Evolutionary conservation across 2,113 vertebrate genomes (phyloP).

Genomic region (Stictonetta naevosa): DNA sequence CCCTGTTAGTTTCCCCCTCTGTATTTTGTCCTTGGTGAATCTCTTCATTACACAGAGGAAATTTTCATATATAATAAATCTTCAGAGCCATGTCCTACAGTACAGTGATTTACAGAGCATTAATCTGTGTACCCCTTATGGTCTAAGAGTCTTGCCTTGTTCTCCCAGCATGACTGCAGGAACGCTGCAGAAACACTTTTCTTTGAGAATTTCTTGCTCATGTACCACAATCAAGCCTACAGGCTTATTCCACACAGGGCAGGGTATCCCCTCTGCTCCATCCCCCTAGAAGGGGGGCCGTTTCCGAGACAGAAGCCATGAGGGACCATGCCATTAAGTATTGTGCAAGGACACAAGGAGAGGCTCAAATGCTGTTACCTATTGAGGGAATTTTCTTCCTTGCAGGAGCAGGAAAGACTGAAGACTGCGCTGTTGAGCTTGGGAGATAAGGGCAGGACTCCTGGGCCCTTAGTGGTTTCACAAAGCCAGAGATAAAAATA

Average conservation of each 20-base stretch:
- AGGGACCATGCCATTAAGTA: neutral
- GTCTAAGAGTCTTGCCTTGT: neutral
- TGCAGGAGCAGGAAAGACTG: neutral
- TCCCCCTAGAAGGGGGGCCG: neutral
- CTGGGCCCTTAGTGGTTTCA: neutral
- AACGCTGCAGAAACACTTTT: neutral
- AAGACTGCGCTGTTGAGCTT: neutral
- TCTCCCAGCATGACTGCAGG: neutral
- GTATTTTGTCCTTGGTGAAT: neutral
- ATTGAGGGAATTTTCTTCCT: neutral
- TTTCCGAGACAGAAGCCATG: neutral
- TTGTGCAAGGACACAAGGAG: neutral
- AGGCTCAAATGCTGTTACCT: accelerated
- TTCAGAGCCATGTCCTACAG: neutral
- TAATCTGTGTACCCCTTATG: neutral
- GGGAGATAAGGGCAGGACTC: neutral
- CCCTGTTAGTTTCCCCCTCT: neutral
- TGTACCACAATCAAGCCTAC: neutral
- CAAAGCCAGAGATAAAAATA: neutral
- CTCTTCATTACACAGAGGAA: neutral
- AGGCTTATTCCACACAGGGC: neutral
- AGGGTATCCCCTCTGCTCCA: neutral
- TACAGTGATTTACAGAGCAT: neutral
- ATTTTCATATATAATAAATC: neutral
- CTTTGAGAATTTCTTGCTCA: neutral